Conservation (phyloP, 2,113 vertebrate species). For the Mugil cephalus region DNA sequence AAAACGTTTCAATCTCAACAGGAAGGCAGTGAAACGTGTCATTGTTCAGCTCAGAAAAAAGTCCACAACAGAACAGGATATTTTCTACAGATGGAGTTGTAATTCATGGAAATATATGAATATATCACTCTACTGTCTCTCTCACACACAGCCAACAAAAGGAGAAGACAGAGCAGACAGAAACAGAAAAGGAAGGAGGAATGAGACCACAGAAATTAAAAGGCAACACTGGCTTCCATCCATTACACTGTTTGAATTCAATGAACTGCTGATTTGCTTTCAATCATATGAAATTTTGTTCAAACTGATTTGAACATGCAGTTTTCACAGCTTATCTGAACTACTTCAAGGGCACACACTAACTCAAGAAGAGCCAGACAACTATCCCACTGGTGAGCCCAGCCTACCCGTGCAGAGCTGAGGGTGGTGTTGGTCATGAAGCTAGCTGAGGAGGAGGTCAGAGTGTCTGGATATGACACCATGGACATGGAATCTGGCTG, state of each 20-base stretch:
- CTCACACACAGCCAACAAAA: conserved; percentile 1
- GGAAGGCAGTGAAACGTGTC: conserved; percentile 37
- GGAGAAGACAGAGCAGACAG: conserved; percentile 18
- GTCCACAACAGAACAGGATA: conserved; percentile 11
- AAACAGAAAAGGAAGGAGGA: conserved; percentile 10
- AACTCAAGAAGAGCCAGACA: not conserved
- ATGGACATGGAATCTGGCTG: conserved; percentile 88
- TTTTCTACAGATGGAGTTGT: conserved; percentile 21
- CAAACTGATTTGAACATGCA: not conserved
- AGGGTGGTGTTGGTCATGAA: conserved; percentile 95
- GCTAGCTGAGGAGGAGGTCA: conserved; percentile 92
- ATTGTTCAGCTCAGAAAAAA: conserved; percentile 9
- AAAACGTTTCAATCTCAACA: conserved; percentile 32
- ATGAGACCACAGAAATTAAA: not conserved
- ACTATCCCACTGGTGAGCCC: not conserved
- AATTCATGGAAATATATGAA: conserved; percentile 34
- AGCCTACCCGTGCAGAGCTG: conserved; percentile 94
- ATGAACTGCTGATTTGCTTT: not conserved
- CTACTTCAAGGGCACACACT: not conserved
- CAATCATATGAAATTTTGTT: too few relatives aligned
- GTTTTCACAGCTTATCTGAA: not conserved
- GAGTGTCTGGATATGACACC: conserved; percentile 91
- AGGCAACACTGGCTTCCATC: not conserved
- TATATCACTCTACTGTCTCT: conserved; percentile 19
- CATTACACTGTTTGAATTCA: conserved; percentile 1